Conservation (phyloP, 2,113 vertebrate genomes). For the Ictidomys tridecemlineatus region DNA sequence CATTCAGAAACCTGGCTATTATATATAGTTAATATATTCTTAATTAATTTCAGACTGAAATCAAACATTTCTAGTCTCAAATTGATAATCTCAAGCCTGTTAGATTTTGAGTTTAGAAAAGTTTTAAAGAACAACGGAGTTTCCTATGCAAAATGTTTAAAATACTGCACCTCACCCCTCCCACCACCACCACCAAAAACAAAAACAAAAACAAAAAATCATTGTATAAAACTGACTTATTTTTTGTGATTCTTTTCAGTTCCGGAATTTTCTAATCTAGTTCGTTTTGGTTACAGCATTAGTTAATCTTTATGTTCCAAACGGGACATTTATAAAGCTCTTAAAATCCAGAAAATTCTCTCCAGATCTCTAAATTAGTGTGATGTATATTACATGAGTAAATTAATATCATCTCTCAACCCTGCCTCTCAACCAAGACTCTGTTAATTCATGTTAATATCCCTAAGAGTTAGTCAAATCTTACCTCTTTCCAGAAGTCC, state of each 20-base stretch:
- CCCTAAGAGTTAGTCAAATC: background rate
- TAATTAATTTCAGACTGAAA: slow-evolving; percentile 77
- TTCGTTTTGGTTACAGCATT: background rate
- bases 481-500: background rate
- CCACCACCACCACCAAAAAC: no score
- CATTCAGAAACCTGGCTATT: slow-evolving; percentile 75
- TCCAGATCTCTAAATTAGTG: background rate
- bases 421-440: background rate
- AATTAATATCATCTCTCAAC: background rate
- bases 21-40: slow-evolving; percentile 72
- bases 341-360: background rate
- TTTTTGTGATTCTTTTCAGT: background rate
- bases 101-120: slow-evolving; percentile 37
- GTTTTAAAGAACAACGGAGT: background rate
- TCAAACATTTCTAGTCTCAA: slow-evolving; percentile 68
- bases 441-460: background rate
- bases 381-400: background rate
- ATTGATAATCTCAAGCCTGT: slow-evolving; percentile 14
- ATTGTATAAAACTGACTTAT: background rate
- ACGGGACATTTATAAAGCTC: background rate
- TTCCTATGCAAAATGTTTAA: background rate
- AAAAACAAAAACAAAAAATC: background rate
- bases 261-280: background rate
- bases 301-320: background rate
- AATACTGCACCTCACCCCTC: background rate